These are phyloP conservation scores for Pipistrellus nathusii DNA, from an alignment of 2,797 vertebrate species.

Conservation along the genomic window DNA sequence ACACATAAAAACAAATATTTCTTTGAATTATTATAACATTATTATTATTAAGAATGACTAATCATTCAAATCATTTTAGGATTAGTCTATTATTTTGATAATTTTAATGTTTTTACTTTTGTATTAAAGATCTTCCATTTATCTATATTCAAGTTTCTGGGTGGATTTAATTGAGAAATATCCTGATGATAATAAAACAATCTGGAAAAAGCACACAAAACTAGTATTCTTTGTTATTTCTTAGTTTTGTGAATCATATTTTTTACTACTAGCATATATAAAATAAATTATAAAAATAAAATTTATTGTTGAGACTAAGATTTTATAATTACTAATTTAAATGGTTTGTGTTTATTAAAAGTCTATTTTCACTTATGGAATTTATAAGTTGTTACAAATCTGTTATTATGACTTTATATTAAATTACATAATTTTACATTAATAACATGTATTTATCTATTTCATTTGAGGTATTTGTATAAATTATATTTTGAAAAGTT, in stretches of 20 bases:
- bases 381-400: slow-evolving; percentile 27
- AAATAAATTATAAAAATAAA: slow-evolving; percentile 53
- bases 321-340: slow-evolving; percentile 31
- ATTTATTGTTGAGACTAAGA: neutral
- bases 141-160: slow-evolving; percentile 34
- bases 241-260: neutral
- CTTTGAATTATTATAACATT: neutral
- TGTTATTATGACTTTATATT: neutral
- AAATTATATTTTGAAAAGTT: slow-evolving; percentile 33
- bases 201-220: neutral
- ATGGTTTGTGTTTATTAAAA: neutral
- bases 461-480: slow-evolving; percentile 32
- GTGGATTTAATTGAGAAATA: neutral
- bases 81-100: neutral
- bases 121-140: slow-evolving; percentile 1
- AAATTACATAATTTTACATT: neutral
- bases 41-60: neutral
- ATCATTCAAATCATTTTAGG: slow-evolving; percentile 20
- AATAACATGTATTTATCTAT: neutral
- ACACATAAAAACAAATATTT: slow-evolving; percentile 6
- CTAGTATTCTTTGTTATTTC: neutral
- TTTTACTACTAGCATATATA: neutral
- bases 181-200: neutral
- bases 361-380: neutral
- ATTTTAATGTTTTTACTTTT: neutral